Evolutionary conservation across 2,113 vertebrate genomes (phyloP), one percentile per base, ranked within the genome.

Genomic region (Leucopsar rothschildi): DNA sequence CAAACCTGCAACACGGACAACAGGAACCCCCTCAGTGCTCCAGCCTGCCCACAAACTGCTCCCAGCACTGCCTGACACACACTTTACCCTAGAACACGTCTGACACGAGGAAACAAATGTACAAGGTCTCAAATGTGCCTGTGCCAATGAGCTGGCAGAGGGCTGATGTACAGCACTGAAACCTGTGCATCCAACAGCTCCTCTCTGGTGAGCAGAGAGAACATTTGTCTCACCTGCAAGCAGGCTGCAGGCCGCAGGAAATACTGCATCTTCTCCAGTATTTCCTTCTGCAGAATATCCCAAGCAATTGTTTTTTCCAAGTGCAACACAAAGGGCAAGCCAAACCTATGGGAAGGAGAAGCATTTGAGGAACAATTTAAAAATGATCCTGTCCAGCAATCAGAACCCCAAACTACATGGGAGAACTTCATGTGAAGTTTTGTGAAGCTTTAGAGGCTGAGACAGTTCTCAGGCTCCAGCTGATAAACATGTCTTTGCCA

Each of bases 191-290:
- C 29, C 64, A 65, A 13, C 25, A 52, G 23, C 79, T 64, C 53
- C 31, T 64, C 63, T 18, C 4, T 1, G 3, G 49, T 7, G 27
- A 57, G 10, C n/a, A 66, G 28, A 53, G 1, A 1, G 44, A 8
- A 40, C 42, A 24, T 25, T 4, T 44, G 35, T 9, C 96, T 92
- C 92, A 99, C 99, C 99, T 99, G 99, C 92, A 99, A 95, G 97
- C 99, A 99, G 72, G 99, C 99, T 7, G 99, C 98, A 49, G 99
- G 99, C 69, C 99, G 98, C 95, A 99, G 97, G 61, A 99, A 98
- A 96, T 99, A 99, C 81, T 99, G 99, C 99, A 99, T 99, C 97
- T 99, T 99, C 98, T 99, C 99, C 97, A 99, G 96, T 89, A 99
- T 99, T 60, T 99, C 99, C 94, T 99, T 99, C 97, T 99, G 99